phyloP scores from a whole-genome alignment of 2,888 invertebrate genomes.

The Morpho helenor region DNA sequence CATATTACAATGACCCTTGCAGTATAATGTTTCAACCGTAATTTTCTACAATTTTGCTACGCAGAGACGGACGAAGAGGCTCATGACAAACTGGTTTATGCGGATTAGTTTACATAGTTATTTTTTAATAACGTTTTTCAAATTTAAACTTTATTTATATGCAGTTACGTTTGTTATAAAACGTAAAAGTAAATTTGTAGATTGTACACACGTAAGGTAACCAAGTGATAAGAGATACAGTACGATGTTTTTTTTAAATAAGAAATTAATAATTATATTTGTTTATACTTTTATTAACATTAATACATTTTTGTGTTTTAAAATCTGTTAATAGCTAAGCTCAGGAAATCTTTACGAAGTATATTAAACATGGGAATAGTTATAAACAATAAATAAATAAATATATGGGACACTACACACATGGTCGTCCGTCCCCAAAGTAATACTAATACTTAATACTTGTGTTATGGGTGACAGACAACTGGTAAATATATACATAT shows the following conservation, averaged over 20 bases:
- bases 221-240: conserved; percentile 69
- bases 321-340: no score
- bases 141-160: conserved; percentile 28
- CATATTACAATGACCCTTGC: conserved; percentile 39
- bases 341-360: no score
- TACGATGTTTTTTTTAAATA: conserved; percentile 28
- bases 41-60: conserved; percentile 20
- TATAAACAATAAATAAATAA: no score
- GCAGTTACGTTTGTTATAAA: conserved; percentile 11
- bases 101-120: conserved; percentile 32
- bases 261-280: no score
- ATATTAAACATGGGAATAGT: no score
- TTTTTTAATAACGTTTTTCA: conserved; percentile 10
- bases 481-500: no score
- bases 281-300: no score
- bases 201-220: conserved; percentile 55
- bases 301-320: no score
- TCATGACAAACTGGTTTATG: conserved; percentile 36
- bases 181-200: conserved; percentile 39
- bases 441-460: no score
- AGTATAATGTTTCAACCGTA: conserved; percentile 34
- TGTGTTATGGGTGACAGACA: no score
- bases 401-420: no score
- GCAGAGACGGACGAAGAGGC: conserved; percentile 33
- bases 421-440: no score